Conservation (phyloP, 2,797 vertebrate species). For the Pristis pectinata region DNA sequence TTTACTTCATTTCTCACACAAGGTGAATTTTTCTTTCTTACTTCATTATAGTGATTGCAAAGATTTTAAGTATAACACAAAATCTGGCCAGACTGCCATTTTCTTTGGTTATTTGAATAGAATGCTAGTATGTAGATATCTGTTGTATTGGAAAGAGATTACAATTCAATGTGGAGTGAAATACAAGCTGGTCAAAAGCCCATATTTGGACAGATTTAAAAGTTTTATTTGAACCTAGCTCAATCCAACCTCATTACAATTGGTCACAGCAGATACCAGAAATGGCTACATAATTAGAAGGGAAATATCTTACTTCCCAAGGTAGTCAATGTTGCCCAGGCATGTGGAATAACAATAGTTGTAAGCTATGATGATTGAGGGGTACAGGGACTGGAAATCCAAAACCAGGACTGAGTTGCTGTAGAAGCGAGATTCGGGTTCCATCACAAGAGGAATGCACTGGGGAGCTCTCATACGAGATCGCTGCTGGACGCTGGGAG, state of each 20-base stretch:
- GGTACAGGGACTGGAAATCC: conserved; percentile 94
- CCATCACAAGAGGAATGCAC: conserved; percentile 87
- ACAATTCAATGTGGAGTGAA: background rate
- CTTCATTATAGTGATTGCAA: background rate
- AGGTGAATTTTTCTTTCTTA: background rate
- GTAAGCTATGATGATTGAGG: conserved; percentile 95
- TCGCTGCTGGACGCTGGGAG: conserved; percentile 80
- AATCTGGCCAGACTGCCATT: background rate
- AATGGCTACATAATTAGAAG: background rate
- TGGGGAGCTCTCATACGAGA: conserved; percentile 88
- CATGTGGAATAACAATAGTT: conserved; percentile 98
- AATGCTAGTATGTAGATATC: background rate
- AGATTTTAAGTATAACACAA: background rate
- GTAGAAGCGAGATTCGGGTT: conserved; percentile 94
- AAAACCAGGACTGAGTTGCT: conserved; percentile 91
- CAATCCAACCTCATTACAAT: background rate
- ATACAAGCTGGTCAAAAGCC: too few relatives aligned
- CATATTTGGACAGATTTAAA: background rate
- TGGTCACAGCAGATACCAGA: background rate
- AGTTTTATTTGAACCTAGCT: background rate
- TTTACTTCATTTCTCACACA: background rate
- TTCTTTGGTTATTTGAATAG: background rate
- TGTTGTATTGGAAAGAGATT: background rate
- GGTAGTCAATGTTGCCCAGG: conserved; percentile 82
- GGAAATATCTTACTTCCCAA: conserved; percentile 79